These are phyloP conservation scores for Alosa alosa DNA, from an alignment of 2,113 vertebrate species.

Conservation along the genomic window DNA sequence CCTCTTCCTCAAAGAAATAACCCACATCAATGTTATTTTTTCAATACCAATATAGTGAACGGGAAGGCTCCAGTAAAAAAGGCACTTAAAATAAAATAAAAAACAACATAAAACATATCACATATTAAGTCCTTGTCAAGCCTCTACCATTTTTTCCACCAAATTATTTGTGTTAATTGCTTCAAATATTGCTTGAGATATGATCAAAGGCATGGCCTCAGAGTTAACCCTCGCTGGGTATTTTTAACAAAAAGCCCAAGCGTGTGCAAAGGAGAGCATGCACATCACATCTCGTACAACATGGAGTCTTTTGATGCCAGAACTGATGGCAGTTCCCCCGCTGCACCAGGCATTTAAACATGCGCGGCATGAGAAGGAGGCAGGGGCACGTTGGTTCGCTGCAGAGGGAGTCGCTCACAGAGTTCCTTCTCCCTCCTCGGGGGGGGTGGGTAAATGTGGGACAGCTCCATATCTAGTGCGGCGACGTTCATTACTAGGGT, in stretches of 20 bases:
- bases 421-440: slow-evolving; percentile 51
- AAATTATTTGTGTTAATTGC: neutral
- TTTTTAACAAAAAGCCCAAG: neutral
- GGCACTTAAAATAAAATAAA: neutral
- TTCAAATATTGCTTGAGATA: neutral
- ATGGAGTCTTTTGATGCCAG: neutral
- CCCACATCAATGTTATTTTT: neutral
- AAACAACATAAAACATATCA: neutral
- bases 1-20: neutral
- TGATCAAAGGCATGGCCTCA: neutral
- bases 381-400: neutral
- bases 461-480: slow-evolving; percentile 56
- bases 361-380: neutral
- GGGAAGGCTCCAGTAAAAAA: neutral
- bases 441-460: slow-evolving; percentile 43
- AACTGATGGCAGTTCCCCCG: neutral
- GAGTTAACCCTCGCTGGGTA: neutral
- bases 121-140: neutral
- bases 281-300: neutral
- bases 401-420: slow-evolving; percentile 45
- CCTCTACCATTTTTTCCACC: neutral
- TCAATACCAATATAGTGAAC: neutral
- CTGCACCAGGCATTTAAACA: neutral
- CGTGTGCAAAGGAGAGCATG: neutral
- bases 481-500: slow-evolving; percentile 58